Percentiles rank a stretch among this genome's conserved stretches.
phyloP scores from a whole-genome alignment of 2,797 vertebrate genomes.

The Neopelma chrysocephalum region DNA sequence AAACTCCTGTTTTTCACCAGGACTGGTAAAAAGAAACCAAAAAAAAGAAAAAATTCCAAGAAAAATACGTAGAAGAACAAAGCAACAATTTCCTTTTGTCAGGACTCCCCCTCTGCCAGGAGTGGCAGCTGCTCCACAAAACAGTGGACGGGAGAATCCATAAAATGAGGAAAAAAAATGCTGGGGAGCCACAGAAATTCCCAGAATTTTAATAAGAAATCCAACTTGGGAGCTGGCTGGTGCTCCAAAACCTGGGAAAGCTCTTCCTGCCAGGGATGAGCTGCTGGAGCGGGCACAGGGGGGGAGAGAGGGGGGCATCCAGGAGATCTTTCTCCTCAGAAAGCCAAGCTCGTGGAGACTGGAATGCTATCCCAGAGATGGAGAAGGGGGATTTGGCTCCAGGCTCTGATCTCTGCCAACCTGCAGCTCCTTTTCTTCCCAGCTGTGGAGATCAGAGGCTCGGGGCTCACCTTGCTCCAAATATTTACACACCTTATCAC shows the following conservation, averaged over 20 bases:
- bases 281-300: neutral
- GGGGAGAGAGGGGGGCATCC: neutral
- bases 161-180: neutral
- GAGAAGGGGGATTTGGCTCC: neutral
- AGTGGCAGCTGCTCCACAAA: neutral
- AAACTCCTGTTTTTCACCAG: neutral
- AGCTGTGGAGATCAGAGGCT: neutral
- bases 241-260: neutral
- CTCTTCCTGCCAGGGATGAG: neutral
- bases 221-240: neutral
- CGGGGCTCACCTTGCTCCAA: neutral
- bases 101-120: neutral
- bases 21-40: neutral
- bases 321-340: neutral
- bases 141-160: neutral
- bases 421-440: neutral
- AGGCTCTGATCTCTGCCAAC: neutral
- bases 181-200: neutral
- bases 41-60: neutral
- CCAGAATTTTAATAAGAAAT: neutral
- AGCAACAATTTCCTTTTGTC: neutral
- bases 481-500: constrained; percentile 15
- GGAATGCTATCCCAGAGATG: neutral
- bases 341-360: neutral
- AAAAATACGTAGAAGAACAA: neutral